Evolutionary conservation across 2,888 invertebrate genomes (phyloP), one percentile per base, ranked within the genome.

Genomic region (Agonum fuliginosum): DNA sequence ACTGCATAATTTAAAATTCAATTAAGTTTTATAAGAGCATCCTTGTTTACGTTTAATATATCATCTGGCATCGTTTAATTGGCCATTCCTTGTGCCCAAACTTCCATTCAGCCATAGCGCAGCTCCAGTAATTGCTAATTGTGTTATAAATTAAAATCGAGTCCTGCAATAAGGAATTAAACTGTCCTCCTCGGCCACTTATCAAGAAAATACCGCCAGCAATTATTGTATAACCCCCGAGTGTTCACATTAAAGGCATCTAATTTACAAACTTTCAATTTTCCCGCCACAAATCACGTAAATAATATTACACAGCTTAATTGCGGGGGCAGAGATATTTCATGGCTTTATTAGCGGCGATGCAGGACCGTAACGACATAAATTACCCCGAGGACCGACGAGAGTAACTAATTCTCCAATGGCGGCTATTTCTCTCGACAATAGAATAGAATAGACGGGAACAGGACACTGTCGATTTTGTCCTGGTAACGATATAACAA

Each of bases 191-290:
- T 12, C 46, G 17, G 14, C 1, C 46, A 46, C 46, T 46, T 46
- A 46, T 46, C 17, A 46, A 46, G 46, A 46, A 46, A 46, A 46
- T 46, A 46, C 17, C 17, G 46, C 12, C 46, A 14, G 3, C 46
- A 46, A 46, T 46, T 46, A 46, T 46, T 46, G 46, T 46, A 20
- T 46, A 46, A 46, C 1, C 17, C 46, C 58, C 58, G 54, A 12
- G 12, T 54, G 27, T 27, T 30, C 30, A 54, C 58, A 30, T 62
- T 62, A 62, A 46, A 62, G 30, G 12, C 5, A 24, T 14, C 58
- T 62, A 62, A 62, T 62, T 62, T 62, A 62, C 58, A 27, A 62
- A 62, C 58, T 62, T 62, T 62, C 58, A 62, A 62, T 62, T 62
- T 62, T 12, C 5, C 14, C 5, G 4, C 58, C 58, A 62, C 58